phyloP scores from a whole-genome alignment of 1,140 invertebrate species.

The Lasioglossum baleicum region DNA sequence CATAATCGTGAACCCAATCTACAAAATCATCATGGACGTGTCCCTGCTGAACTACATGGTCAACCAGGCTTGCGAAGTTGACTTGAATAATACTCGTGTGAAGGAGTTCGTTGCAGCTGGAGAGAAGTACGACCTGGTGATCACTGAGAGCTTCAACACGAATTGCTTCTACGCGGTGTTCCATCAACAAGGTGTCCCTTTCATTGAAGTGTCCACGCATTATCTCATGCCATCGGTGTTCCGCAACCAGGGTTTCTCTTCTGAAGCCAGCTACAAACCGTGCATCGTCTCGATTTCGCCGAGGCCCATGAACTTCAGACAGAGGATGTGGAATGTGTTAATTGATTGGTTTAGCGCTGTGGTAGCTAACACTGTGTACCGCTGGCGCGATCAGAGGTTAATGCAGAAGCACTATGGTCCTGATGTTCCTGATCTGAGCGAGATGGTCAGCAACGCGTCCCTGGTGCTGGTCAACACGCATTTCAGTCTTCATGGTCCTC shows the following conservation, averaged over 20 bases:
- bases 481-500: constrained; percentile 77
- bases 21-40: constrained; percentile 26
- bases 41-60: constrained; percentile 27
- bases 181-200: constrained; percentile 79
- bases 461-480: constrained; percentile 81
- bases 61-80: constrained; percentile 74
- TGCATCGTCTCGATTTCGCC: constrained; percentile 33
- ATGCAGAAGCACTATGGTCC: constrained; percentile 75
- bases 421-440: constrained; percentile 71
- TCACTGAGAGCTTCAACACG: constrained; percentile 84
- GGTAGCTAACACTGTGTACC: background rate
- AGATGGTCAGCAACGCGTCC: constrained; percentile 72
- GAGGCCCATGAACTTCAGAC: constrained; percentile 80
- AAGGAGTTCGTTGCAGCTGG: constrained; percentile 77
- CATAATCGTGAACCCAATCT: background rate
- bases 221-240: constrained; percentile 83
- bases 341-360: background rate
- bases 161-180: constrained; percentile 83
- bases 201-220: constrained; percentile 81
- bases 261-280: constrained; percentile 82
- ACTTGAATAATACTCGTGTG: constrained; percentile 79
- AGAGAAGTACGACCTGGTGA: constrained; percentile 83
- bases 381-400: constrained; percentile 64
- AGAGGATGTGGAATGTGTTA: constrained; percentile 81
- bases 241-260: constrained; percentile 80